phyloP scores from a whole-genome alignment of 2,113 vertebrate genomes.

The Pluvialis apricaria region DNA sequence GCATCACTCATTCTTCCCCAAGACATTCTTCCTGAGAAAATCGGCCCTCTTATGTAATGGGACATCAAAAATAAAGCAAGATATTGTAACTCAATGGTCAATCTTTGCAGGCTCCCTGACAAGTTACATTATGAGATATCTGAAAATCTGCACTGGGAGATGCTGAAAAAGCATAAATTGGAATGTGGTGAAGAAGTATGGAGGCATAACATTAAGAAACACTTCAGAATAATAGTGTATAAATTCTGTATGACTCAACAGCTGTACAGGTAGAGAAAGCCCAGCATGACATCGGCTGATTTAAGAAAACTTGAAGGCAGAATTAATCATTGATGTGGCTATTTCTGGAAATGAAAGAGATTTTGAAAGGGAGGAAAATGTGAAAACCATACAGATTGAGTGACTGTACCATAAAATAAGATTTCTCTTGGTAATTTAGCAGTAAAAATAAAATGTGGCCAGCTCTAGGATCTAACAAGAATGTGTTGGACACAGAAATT shows the following conservation, averaged over 20 bases:
- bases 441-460: constrained; percentile 32
- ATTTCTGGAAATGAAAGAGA: constrained; percentile 64
- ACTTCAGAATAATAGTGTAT: not conserved
- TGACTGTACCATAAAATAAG: constrained; percentile 41
- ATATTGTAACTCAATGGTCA: not conserved
- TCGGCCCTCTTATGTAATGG: not conserved
- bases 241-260: constrained; percentile 54
- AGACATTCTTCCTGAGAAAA: not conserved
- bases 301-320: constrained; percentile 58
- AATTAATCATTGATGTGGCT: constrained; percentile 66
- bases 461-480: constrained; percentile 8
- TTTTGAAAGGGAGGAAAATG: constrained; percentile 29
- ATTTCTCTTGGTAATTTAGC: constrained; percentile 16
- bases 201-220: not conserved
- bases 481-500: constrained; percentile 25
- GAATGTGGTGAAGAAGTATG: not conserved
- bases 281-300: constrained; percentile 14
- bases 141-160: not conserved
- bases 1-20: not conserved
- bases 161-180: not conserved
- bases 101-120: not conserved
- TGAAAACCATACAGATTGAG: constrained; percentile 35
- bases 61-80: not conserved
- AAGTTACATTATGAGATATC: not conserved
- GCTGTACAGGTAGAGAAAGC: constrained; percentile 55